Conservation (phyloP, 2,888 invertebrate species). For the Epinotia ramella region DNA sequence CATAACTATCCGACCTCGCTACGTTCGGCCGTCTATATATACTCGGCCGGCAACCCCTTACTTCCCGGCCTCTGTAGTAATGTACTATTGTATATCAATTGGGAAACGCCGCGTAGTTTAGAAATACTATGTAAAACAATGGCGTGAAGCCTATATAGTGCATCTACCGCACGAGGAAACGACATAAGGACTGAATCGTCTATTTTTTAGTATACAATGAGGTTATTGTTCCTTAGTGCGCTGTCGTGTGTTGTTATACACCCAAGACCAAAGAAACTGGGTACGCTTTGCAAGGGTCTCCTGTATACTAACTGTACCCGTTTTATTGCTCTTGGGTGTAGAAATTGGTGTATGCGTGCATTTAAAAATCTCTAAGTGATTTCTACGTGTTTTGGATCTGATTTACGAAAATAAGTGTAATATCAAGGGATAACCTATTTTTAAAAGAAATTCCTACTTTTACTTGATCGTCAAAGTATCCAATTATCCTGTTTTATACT, state of each 20-base stretch:
- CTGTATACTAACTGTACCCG: neutral
- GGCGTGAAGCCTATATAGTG: neutral
- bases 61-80: no score
- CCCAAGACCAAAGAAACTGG: neutral
- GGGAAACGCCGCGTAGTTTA: neutral
- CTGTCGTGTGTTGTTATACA: neutral
- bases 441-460: no score
- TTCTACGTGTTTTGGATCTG: conserved; percentile 40
- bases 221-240: conserved; percentile 31
- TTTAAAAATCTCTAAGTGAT: conserved; percentile 16
- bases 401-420: conserved; percentile 39
- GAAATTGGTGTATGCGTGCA: neutral
- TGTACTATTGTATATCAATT: neutral
- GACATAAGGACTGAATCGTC: conserved; percentile 20
- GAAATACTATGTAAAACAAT: neutral
- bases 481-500: conserved; percentile 10
- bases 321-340: neutral
- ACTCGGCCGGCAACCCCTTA: no score
- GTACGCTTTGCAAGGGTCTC: neutral
- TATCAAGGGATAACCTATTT: neutral
- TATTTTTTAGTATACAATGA: conserved; percentile 8
- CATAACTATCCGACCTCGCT: no score
- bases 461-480: neutral
- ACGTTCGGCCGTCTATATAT: no score
- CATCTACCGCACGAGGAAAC: conserved; percentile 12